Percentiles rank a stretch among this genome's conserved stretches.
phyloP scores from a whole-genome alignment of 2,888 invertebrate genomes.

The Sepiola atlantica region DNA sequence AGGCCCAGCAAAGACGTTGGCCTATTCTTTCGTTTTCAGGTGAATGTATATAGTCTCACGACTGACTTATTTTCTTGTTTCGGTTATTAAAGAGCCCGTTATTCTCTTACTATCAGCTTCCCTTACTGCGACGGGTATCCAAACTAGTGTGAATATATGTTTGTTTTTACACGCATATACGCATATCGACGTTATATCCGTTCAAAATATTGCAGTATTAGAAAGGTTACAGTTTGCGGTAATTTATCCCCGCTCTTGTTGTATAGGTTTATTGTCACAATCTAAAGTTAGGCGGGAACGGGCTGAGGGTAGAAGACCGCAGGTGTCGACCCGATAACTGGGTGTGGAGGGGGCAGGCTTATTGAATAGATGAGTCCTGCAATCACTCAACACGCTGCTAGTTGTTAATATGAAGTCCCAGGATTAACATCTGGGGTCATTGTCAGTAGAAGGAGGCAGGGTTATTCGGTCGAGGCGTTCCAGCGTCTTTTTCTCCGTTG shows the following conservation, averaged over 20 bases:
- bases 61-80: too few species aligned
- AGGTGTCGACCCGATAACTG: neutral
- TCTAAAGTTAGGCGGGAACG: neutral
- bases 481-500: neutral
- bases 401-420: neutral
- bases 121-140: too few species aligned
- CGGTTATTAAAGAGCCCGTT: too few species aligned
- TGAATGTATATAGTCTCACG: too few species aligned
- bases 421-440: slow-evolving; percentile 32
- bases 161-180: neutral
- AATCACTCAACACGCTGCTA: neutral
- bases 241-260: neutral
- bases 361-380: neutral
- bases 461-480: neutral
- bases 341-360: neutral
- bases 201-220: neutral
- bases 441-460: neutral
- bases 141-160: neutral
- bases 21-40: too few species aligned
- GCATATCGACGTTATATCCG: neutral
- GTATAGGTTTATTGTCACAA: neutral
- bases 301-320: neutral
- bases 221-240: neutral
- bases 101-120: too few species aligned
- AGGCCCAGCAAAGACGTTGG: too few species aligned